phyloP scores from a whole-genome alignment of 2,797 vertebrate species.

The Sebastes hubbsi region DNA sequence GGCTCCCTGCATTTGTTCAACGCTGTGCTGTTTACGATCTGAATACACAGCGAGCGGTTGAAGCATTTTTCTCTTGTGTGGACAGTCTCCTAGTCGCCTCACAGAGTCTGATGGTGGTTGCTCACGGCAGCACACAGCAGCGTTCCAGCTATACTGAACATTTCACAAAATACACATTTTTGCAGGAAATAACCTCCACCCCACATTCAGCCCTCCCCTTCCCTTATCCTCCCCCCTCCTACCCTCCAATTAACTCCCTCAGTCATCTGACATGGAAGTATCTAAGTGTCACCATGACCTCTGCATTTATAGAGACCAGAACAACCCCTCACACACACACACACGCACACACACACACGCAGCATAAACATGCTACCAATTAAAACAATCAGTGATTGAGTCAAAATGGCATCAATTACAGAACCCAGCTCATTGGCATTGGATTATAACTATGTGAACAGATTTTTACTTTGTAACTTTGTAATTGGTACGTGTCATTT shows the following conservation, averaged over 20 bases:
- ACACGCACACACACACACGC: not conserved
- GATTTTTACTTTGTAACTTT: conserved; percentile 28
- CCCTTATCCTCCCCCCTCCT: not conserved
- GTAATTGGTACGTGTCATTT: conserved; percentile 56
- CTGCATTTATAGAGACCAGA: not conserved
- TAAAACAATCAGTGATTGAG: conserved; percentile 18
- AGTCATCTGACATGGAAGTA: conserved; percentile 51
- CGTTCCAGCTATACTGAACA: too few species aligned
- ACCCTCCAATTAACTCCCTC: conserved; percentile 29
- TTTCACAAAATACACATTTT: not conserved
- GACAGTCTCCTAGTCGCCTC: not conserved
- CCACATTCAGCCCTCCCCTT: not conserved
- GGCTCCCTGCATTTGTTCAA: not conserved
- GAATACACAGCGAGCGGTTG: not conserved
- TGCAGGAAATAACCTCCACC: not conserved
- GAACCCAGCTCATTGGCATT: conserved; percentile 4
- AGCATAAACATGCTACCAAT: conserved; percentile 2
- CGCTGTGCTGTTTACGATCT: not conserved
- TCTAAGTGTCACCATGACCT: conserved; percentile 23
- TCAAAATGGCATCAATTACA: conserved; percentile 29
- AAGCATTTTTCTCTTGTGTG: not conserved
- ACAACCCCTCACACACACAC: too few species aligned
- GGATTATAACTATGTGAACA: conserved; percentile 11
- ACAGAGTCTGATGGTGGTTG: too few species aligned
- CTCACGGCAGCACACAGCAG: too few species aligned